phyloP scores from a whole-genome alignment of 2,888 invertebrate species.

The Drosophila parthenogenetica region DNA sequence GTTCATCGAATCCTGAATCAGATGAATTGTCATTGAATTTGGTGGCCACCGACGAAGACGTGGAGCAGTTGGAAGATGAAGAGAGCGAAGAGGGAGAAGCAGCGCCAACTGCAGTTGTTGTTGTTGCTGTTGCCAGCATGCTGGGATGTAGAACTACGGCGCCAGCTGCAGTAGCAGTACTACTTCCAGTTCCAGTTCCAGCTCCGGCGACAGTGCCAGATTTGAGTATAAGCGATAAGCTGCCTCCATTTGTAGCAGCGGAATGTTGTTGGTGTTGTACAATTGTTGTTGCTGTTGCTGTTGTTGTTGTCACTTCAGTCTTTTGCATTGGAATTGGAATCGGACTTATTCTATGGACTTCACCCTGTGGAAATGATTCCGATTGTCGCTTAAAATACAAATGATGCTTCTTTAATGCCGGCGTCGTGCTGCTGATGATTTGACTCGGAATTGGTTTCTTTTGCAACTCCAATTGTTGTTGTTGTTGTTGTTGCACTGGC shows the following conservation, averaged over 20 bases:
- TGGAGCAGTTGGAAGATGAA: slow-evolving; percentile 75
- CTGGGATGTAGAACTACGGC: neutral
- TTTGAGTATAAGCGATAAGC: slow-evolving; percentile 51
- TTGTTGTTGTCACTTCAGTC: slow-evolving; percentile 60
- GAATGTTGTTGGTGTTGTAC: slow-evolving; percentile 74
- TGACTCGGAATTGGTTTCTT: slow-evolving; percentile 58
- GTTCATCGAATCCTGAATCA: slow-evolving; percentile 90
- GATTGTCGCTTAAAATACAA: slow-evolving; percentile 84
- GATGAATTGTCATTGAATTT: slow-evolving; percentile 89
- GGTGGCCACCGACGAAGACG: slow-evolving; percentile 78
- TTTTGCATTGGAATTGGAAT: slow-evolving; percentile 83
- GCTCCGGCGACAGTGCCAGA: slow-evolving; percentile 4
- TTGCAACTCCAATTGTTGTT: slow-evolving; percentile 27
- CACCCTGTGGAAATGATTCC: slow-evolving; percentile 81
- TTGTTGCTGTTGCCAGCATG: slow-evolving; percentile 6
- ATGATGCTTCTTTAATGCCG: slow-evolving; percentile 84
- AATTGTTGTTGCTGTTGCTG: slow-evolving; percentile 41
- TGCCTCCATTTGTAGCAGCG: slow-evolving; percentile 33
- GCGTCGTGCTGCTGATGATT: slow-evolving; percentile 54
- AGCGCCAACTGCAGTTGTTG: slow-evolving; percentile 69
- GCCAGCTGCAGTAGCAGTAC: slow-evolving; percentile 2
- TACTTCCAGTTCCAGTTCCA: neutral
- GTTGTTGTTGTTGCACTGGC: slow-evolving; percentile 18
- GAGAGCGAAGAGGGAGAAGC: slow-evolving; percentile 79
- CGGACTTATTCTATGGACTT: slow-evolving; percentile 77